Base-by-base conservation (phyloP, 2,888 invertebrate species). In the Gymnosoma rotundatum region DNA sequence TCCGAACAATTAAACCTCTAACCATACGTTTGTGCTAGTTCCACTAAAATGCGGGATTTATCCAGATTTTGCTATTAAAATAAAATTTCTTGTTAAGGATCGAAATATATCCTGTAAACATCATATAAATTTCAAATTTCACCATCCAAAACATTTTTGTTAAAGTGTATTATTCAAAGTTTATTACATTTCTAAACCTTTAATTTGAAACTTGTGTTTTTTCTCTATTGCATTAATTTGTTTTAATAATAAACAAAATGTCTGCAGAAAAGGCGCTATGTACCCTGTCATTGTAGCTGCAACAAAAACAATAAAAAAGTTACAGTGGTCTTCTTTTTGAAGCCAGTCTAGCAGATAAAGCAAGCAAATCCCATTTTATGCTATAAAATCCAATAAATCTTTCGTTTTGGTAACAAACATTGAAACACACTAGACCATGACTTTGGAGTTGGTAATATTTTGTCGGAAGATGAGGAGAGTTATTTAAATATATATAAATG, bases 301-400 rank as follows among this genome's bases (percentile, higher is more conserved):
- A 72, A 16, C 21, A 20, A 48, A 5, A 32, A 64, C 25, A 32
- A 32, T 2, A 6, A 32, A 50, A 25, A 66, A 9, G n/a, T n/a
- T 48, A 25, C 36, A 20, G 38, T 21, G n/a, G 20, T 16, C 16
- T 58, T 45, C 38, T 52, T 36, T 66, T 12, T 18, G 45, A 48
- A 66, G 36, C 56, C 25, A 52, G 76, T 61, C 67, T 69, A 52
- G 42, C 60, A 69, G 76, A 78, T 78, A 78, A 78, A 78, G 60
- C 69, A 61, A 61, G 66, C 64, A 80, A 83, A 83, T 83, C 78
- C 70, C 72, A 85, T 86, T 84, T 83, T 88, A 88, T 88, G 88
- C 88, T 86, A 88, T 87, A 89, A 89, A 89, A 88, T 88, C 89
- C 89, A 89, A 89, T 89, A 89, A 89, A 89, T 89, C 89, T 79